phyloP scores from a whole-genome alignment of 2,113 vertebrate genomes.

The Malurus alboscapulatus region DNA sequence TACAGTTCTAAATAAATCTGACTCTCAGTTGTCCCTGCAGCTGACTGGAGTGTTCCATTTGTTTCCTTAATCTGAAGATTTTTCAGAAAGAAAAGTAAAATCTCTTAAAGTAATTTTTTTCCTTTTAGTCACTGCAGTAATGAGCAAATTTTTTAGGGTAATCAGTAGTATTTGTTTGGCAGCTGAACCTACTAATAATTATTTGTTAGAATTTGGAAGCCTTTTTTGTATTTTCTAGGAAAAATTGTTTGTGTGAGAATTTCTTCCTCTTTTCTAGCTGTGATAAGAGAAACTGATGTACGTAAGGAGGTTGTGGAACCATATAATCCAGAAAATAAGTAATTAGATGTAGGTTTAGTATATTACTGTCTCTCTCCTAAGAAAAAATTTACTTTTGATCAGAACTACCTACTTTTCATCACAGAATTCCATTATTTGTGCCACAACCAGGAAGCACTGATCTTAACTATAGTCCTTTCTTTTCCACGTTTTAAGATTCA shows the following conservation, averaged over 20 bases:
- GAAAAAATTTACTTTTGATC: background rate
- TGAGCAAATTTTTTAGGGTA: background rate
- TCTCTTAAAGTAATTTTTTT: background rate
- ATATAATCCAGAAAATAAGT: conserved; percentile 83
- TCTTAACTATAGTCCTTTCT: background rate
- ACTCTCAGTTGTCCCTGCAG: background rate
- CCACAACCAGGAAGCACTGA: background rate
- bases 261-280: conserved; percentile 65
- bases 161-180: background rate
- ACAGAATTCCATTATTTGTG: background rate
- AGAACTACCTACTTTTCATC: background rate
- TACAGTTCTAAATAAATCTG: background rate
- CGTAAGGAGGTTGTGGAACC: conserved; percentile 86
- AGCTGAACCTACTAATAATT: background rate
- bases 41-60: background rate
- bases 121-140: background rate
- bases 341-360: conserved; percentile 76
- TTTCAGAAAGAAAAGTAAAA: background rate
- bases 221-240: background rate
- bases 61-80: background rate
- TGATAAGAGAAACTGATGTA: conserved; percentile 87
- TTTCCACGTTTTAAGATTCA: background rate
- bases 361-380: background rate
- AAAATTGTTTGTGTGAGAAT: background rate
- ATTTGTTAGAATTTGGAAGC: background rate